Evolutionary conservation across 37 sponge, comb jelly and placozoan species (phyloP), one percentile per base, ranked within the genome.

Genomic region (Oopsacas minuta): DNA sequence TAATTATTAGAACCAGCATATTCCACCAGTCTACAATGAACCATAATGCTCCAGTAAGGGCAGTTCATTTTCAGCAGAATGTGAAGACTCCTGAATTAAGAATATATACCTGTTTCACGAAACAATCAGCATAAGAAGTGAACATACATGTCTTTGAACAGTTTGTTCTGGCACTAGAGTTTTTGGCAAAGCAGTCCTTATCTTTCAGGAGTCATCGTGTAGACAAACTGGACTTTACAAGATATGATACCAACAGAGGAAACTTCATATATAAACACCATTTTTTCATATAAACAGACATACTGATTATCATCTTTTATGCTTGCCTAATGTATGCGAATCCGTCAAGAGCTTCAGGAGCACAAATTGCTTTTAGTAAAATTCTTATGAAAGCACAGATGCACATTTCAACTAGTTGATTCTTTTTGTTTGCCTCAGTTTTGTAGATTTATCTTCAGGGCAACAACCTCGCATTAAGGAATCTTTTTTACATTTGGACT

Each of bases 401-500:
- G 36, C 35, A 22, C 52, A 87, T 52, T 22, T 86, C 36, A 88
- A 88, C 84, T 36, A 52, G 81, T 82, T 82, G 35, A 37, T 87
- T 37, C 81, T 88, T 20, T 53, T 86, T 39, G 85, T 88, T 37
- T 88, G 89, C 86, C 39, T 88, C 36, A 81, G 86, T 52, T 88
- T 82, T 86, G 82, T 88, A 22, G 89, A 88, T 61, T 52, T 86
- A 30, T 88, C 88, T 37, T 85, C 75, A 35, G 34, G 81, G 8
- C 38, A 35, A 82, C 42, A 88, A n/a, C 89, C 89, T 22, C 85
- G 86, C 36, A 88, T 88, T 52, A 88, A 85, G 83, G 89, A 88
- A 69, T 88, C 86, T 42, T 52, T 88, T 8, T 22, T 88, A n/a
- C 39, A 86, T 82, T 5, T 88, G 85, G 86, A 88, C 25, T 86